These are phyloP conservation scores for Alviniconcha marisindica DNA, from an alignment of 1,140 invertebrate species.

Conservation along the genomic window DNA sequence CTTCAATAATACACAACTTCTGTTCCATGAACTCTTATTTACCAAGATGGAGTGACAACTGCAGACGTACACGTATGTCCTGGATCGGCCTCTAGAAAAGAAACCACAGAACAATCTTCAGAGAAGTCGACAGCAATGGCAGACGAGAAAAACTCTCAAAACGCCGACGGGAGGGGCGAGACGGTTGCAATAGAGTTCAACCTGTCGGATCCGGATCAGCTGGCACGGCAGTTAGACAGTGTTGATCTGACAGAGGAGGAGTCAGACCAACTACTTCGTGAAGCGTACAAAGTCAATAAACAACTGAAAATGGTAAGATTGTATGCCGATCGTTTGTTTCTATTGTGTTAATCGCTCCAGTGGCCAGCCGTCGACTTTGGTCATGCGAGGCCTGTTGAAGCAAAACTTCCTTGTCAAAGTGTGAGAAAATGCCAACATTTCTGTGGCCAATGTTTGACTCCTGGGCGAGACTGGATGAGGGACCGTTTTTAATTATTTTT, in stretches of 20 bases:
- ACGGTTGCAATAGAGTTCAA: slow-evolving; percentile 6
- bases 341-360: no score
- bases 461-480: no score
- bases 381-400: no score
- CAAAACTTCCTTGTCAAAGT: no score
- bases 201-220: slow-evolving; percentile 20
- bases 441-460: no score
- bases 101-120: background rate
- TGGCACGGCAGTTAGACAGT: slow-evolving; percentile 5
- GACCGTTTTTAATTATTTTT: no score
- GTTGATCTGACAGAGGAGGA: slow-evolving; percentile 21
- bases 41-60: background rate
- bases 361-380: no score
- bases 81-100: background rate
- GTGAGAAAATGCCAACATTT: no score
- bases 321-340: no score
- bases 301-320: slow-evolving; percentile 13
- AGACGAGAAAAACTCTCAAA: background rate
- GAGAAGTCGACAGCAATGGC: background rate
- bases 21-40: background rate
- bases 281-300: slow-evolving; percentile 31
- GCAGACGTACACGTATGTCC: background rate
- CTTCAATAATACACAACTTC: background rate
- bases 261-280: slow-evolving; percentile 28
- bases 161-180: background rate